phyloP scores from a whole-genome alignment of 2,113 vertebrate genomes.

The Oreocharis arfaki region DNA sequence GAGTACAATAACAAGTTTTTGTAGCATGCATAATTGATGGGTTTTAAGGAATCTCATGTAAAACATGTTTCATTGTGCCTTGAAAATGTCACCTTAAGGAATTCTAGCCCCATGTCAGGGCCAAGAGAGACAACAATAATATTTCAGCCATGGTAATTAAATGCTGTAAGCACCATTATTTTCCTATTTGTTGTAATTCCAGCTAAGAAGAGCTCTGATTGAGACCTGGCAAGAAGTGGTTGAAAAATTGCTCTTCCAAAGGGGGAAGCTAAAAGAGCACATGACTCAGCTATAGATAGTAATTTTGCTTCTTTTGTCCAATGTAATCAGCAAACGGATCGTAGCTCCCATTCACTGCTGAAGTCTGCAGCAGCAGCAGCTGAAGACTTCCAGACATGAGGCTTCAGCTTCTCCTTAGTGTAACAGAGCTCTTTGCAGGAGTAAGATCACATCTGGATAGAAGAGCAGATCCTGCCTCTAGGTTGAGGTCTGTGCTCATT shows the following conservation, averaged over 20 bases:
- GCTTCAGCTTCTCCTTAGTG: not conserved
- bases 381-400: not conserved
- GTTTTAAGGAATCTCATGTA: constrained; percentile 54
- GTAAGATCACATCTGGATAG: not conserved
- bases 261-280: constrained; percentile 16
- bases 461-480: not conserved
- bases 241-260: constrained; percentile 47
- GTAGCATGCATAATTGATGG: constrained; percentile 50
- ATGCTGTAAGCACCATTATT: constrained; percentile 50
- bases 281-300: constrained; percentile 23
- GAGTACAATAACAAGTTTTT: constrained; percentile 58
- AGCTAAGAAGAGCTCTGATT: constrained; percentile 58
- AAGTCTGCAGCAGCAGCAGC: not conserved
- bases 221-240: constrained; percentile 58
- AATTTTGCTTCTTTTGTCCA: constrained; percentile 54
- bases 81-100: constrained; percentile 62
- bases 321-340: not conserved
- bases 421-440: not conserved
- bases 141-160: constrained; percentile 56
- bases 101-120: constrained; percentile 21
- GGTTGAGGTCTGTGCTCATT: not conserved
- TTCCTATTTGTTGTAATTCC: constrained; percentile 66
- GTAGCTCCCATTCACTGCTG: not conserved
- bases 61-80: constrained; percentile 39
- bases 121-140: constrained; percentile 46